These are phyloP conservation scores for Orthonevra nobilis DNA, from an alignment of 2,888 invertebrate species.

Conservation along the genomic window DNA sequence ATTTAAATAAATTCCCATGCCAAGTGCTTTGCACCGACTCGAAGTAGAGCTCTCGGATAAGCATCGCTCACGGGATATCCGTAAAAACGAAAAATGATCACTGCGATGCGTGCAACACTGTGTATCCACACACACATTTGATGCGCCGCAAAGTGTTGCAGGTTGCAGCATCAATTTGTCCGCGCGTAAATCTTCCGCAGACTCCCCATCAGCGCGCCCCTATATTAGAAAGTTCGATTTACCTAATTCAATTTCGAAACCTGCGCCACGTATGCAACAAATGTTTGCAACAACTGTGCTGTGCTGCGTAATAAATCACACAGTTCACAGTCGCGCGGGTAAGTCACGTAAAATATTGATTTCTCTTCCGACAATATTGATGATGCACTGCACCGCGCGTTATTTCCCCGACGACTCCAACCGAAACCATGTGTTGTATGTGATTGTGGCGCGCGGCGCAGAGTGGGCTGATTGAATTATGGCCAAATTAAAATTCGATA, in stretches of 20 bases:
- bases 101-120: no score
- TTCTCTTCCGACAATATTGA: conserved; percentile 70
- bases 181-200: conserved; percentile 35
- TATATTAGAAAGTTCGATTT: conserved; percentile 69
- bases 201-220: conserved; percentile 59
- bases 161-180: conserved; percentile 60
- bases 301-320: conserved; percentile 70
- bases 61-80: conserved; percentile 46
- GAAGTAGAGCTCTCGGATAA: conserved; percentile 55
- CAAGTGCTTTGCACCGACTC: conserved; percentile 2
- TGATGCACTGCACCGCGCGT: conserved; percentile 58
- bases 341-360: conserved; percentile 71
- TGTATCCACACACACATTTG: conserved; percentile 50
- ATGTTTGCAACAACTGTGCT: conserved; percentile 61
- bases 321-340: conserved; percentile 65
- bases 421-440: conserved; percentile 2
- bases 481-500: conserved; percentile 71
- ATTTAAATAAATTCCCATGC: background rate
- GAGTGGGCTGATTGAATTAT: conserved; percentile 71
- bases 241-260: conserved; percentile 69
- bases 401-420: background rate
- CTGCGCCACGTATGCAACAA: conserved; percentile 36
- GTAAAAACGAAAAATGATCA: no score
- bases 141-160: conserved; percentile 22
- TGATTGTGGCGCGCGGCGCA: conserved; percentile 57